Percentiles rank a stretch among this genome's conserved stretches.
Conservation (phyloP, 2,113 vertebrate species). For the Python bivittatus region DNA sequence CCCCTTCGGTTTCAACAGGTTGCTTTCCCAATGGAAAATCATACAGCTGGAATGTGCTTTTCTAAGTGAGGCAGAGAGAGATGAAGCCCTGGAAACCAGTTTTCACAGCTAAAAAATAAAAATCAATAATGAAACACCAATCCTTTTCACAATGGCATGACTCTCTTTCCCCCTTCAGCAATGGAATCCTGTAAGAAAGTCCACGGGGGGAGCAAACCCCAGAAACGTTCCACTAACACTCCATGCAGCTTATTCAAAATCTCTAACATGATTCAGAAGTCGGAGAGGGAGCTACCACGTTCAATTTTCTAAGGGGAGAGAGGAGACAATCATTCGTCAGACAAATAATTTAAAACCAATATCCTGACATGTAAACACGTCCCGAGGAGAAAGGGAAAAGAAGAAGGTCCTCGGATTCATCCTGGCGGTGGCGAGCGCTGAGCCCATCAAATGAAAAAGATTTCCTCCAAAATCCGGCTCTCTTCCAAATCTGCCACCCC, state of each 20-base stretch:
- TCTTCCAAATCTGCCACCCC: conserved; percentile 80
- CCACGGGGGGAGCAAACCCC: conserved; percentile 40
- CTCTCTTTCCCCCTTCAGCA: conserved; percentile 14
- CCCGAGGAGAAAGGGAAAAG: conserved; percentile 1
- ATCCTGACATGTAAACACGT: conserved; percentile 47
- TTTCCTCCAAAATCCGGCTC: conserved; percentile 88
- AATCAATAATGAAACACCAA: conserved; percentile 57
- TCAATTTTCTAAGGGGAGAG: conserved; percentile 33
- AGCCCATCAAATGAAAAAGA: conserved; percentile 90
- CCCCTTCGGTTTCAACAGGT: conserved; percentile 41
- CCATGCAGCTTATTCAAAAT: conserved; percentile 37
- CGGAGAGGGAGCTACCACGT: conserved; percentile 38
- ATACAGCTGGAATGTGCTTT: conserved; percentile 39
- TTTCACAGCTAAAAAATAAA: conserved; percentile 44
- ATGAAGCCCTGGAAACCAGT: conserved; percentile 49
- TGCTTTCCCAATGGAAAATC: conserved; percentile 61
- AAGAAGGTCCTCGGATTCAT: conserved; percentile 32
- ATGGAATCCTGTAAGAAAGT: not conserved
- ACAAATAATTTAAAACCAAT: conserved; percentile 67
- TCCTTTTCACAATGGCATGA: conserved; percentile 39
- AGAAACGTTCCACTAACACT: not conserved
- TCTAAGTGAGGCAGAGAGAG: conserved; percentile 17
- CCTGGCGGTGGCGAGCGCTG: conserved; percentile 18
- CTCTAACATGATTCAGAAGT: conserved; percentile 52
- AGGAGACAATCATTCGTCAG: conserved; percentile 47